Conservation (phyloP, 37 sponge, comb jelly and placozoan species). For the Hormiphora californensis region DNA sequence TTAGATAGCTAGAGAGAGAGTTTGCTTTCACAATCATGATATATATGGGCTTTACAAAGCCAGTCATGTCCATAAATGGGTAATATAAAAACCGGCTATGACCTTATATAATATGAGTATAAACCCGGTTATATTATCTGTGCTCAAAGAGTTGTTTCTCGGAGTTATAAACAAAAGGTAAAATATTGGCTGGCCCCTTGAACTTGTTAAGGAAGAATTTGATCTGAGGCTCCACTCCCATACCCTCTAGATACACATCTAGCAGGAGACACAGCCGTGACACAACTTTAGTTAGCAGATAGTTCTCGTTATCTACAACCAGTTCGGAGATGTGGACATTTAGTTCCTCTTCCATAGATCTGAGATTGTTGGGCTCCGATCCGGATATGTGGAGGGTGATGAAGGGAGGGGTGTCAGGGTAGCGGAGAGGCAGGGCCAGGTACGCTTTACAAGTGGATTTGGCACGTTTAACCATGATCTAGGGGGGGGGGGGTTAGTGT, state of each 20-base stretch:
- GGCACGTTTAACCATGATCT: conserved; percentile 20
- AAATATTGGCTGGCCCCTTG: conserved; percentile 30
- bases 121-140: no score
- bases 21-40: no score
- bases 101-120: no score
- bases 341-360: conserved; percentile 35
- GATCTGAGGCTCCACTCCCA: conserved; percentile 54
- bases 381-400: neutral
- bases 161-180: conserved; percentile 27
- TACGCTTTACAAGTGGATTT: conserved; percentile 12
- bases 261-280: conserved; percentile 16
- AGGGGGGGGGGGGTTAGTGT: neutral
- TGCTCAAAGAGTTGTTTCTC: conserved; percentile 45
- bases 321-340: conserved; percentile 15
- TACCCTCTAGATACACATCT: conserved; percentile 49
- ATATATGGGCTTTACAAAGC: no score
- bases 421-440: conserved; percentile 13
- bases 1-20: no score
- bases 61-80: no score
- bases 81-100: no score
- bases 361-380: neutral
- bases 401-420: conserved; percentile 48
- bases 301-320: neutral
- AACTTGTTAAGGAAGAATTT: conserved; percentile 48
- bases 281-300: conserved; percentile 10